These are phyloP conservation scores for Brachionus calyciflorus DNA, from an alignment of 1,140 invertebrate species.

Conservation along the genomic window DNA sequence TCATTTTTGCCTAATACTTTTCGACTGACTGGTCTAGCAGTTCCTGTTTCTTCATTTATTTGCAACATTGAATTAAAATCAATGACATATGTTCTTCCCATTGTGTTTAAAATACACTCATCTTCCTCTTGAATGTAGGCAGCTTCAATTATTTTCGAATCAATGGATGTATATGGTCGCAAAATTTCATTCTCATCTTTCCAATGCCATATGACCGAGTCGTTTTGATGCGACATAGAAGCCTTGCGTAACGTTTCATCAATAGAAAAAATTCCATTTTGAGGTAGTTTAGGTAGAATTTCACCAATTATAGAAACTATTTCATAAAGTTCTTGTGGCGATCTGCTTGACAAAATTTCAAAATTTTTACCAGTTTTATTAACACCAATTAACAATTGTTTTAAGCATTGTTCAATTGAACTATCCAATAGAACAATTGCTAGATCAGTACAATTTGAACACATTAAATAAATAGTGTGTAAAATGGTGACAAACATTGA, in stretches of 20 bases:
- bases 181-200: conserved; percentile 51
- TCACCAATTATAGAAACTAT: conserved; percentile 39
- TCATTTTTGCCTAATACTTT: not conserved
- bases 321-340: conserved; percentile 40
- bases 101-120: conserved; percentile 12
- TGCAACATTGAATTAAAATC: conserved; percentile 96
- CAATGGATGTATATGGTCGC: conserved; percentile 31
- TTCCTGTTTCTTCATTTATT: conserved; percentile 94
- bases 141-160: conserved; percentile 35
- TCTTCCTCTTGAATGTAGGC: conserved; percentile 51
- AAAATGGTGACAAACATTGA: conserved; percentile 91
- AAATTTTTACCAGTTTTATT: not conserved
- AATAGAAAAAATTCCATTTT: not conserved
- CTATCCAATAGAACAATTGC: conserved; percentile 84
- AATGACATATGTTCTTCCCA: conserved; percentile 78
- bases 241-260: not conserved
- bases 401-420: conserved; percentile 35
- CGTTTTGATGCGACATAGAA: not conserved
- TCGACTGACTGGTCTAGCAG: conserved; percentile 81
- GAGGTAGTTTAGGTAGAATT: conserved; percentile 25
- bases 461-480: conserved; percentile 90
- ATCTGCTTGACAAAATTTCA: not conserved
- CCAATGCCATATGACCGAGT: conserved; percentile 23
- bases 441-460: conserved; percentile 83
- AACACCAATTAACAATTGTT: not conserved